phyloP scores from a whole-genome alignment of 2,888 invertebrate species.

The Frankliniella intonsa region DNA sequence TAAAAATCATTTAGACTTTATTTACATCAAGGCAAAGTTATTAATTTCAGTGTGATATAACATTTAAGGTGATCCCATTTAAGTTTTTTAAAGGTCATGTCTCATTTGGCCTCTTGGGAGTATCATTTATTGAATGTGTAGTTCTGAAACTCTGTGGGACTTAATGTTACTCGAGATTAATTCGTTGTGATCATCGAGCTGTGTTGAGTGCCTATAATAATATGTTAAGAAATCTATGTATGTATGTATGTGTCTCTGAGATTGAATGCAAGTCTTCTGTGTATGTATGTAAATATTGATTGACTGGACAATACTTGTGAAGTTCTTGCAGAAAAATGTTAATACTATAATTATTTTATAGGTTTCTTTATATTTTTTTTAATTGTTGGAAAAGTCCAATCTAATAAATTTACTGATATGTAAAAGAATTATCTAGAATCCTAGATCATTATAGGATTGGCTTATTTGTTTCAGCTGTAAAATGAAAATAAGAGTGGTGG shows the following conservation, averaged over 20 bases:
- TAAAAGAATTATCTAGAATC: too few species aligned
- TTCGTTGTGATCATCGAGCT: conserved; percentile 16
- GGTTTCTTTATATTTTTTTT: not conserved
- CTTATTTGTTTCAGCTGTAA: too few species aligned
- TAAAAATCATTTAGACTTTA: not conserved
- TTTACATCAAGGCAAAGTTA: not conserved
- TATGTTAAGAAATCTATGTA: not conserved
- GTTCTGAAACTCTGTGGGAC: not conserved
- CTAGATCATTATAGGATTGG: not conserved
- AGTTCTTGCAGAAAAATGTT: not conserved
- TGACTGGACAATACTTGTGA: conserved; percentile 20
- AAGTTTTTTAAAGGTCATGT: not conserved
- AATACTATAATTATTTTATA: not conserved
- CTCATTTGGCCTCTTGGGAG: not conserved
- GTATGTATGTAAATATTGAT: conserved; percentile 16
- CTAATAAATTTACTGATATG: too few species aligned
- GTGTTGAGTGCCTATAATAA: conserved; percentile 13
- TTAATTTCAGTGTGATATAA: conserved; percentile 21
- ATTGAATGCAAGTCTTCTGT: not conserved
- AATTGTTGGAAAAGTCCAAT: not conserved
- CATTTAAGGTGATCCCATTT: not conserved
- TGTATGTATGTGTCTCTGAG: not conserved
- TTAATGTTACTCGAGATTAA: conserved; percentile 23
- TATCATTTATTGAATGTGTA: not conserved
- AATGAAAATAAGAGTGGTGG: too few species aligned